These are phyloP conservation scores for Hirtodrosophila trivittata DNA, from an alignment of 2,888 invertebrate genomes.

Conservation along the genomic window DNA sequence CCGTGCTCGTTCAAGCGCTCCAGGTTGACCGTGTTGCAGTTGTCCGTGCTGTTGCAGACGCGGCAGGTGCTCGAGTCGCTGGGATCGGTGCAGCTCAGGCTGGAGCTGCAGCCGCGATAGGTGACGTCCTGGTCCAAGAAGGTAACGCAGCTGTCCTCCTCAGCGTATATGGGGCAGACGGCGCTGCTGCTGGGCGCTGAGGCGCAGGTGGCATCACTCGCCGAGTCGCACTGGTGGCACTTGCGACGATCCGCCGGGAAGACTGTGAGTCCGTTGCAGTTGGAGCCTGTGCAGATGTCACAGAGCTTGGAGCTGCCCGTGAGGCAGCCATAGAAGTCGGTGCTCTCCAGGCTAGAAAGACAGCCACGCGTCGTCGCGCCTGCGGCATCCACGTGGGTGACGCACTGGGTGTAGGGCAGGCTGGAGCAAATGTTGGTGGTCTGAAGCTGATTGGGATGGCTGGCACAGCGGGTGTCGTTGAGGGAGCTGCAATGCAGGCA, in stretches of 20 bases:
- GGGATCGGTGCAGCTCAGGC: conserved; percentile 65
- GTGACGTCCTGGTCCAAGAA: conserved; percentile 66
- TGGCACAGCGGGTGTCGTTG: conserved; percentile 74
- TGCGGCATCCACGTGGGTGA: conserved; percentile 63
- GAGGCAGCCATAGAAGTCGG: conserved; percentile 70
- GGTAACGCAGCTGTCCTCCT: conserved; percentile 72
- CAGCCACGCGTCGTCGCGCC: conserved; percentile 79
- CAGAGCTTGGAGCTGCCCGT: conserved; percentile 60
- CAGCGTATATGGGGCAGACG: conserved; percentile 71
- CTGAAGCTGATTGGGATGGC: conserved; percentile 74
- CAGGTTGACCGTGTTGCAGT: conserved; percentile 76
- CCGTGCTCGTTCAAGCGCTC: conserved; percentile 63
- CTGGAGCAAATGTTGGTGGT: conserved; percentile 52
- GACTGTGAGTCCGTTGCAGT: conserved; percentile 74
- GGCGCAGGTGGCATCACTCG: conserved; percentile 53
- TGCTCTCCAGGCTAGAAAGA: conserved; percentile 51
- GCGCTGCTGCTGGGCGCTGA: conserved; percentile 62
- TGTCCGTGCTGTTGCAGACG: conserved; percentile 52
- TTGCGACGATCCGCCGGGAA: conserved; percentile 66
- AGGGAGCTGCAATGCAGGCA: conserved; percentile 76
- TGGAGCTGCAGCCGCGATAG: conserved; percentile 77
- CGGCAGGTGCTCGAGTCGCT: conserved; percentile 68
- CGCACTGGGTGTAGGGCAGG: conserved; percentile 78
- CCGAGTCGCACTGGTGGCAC: conserved; percentile 80
- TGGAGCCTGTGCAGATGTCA: conserved; percentile 62